Conservation (phyloP, 2,888 invertebrate genomes). For the Deilephila porcellus region DNA sequence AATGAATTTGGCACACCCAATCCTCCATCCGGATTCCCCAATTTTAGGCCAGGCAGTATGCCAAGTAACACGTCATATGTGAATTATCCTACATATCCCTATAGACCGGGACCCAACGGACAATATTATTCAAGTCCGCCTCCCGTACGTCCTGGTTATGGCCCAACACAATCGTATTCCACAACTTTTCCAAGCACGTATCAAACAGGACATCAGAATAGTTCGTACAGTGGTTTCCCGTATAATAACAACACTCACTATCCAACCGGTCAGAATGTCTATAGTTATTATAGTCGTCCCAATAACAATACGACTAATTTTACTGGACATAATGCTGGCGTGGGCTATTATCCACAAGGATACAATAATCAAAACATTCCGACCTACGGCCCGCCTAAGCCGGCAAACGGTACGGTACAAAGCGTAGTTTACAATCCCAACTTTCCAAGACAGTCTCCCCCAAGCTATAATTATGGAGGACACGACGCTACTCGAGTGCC, state of each 20-base stretch:
- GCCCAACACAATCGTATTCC: background rate
- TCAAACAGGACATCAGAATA: background rate
- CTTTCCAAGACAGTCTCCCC: conserved; percentile 30
- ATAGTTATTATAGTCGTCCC: background rate
- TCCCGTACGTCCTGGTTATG: background rate
- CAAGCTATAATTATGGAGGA: conserved; percentile 2
- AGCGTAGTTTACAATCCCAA: conserved; percentile 23
- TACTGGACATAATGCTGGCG: background rate
- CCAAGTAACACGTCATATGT: background rate
- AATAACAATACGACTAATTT: conserved; percentile 20
- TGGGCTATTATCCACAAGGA: conserved; percentile 3
- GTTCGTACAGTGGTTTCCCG: background rate
- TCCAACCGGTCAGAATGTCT: background rate
- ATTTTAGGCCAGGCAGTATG: background rate
- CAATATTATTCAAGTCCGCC: background rate
- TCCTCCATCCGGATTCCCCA: background rate
- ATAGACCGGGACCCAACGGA: background rate
- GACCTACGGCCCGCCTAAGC: background rate
- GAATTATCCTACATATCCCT: background rate
- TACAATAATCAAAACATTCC: conserved; percentile 5
- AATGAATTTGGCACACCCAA: background rate
- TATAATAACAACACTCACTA: background rate
- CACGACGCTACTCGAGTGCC: conserved; percentile 22
- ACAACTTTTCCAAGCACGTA: background rate
- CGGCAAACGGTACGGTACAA: conserved; percentile 1